These are phyloP conservation scores for Platichthys flesus DNA, from an alignment of 2,113 vertebrate genomes.

Conservation along the genomic window DNA sequence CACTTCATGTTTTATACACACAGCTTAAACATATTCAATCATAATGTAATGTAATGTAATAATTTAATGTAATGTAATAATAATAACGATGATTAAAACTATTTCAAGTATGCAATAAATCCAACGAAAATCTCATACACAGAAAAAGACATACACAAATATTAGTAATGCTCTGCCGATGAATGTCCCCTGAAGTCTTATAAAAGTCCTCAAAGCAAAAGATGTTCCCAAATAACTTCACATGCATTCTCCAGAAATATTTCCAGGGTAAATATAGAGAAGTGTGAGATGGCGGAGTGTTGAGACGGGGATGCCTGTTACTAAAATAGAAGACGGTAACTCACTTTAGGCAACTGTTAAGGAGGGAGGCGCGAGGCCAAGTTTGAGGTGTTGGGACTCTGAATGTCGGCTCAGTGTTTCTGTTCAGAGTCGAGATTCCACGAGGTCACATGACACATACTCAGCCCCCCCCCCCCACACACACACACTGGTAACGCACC, in stretches of 20 bases:
- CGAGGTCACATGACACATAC: conserved; percentile 39
- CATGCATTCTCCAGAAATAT: conserved; percentile 51
- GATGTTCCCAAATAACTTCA: conserved; percentile 41
- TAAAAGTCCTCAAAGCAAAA: conserved; percentile 14
- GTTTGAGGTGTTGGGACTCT: conserved; percentile 65
- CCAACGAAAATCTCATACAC: no score
- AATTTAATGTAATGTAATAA: no score
- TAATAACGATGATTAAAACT: no score
- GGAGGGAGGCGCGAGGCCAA: conserved; percentile 62
- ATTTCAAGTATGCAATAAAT: no score
- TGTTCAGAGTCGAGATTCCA: conserved; percentile 48
- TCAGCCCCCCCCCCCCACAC: not conserved
- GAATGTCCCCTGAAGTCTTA: conserved; percentile 1
- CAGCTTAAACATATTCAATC: conserved; percentile 15
- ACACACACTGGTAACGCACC: conserved; percentile 6
- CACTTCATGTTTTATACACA: conserved; percentile 18
- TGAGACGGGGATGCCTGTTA: conserved; percentile 70
- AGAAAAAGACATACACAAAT: no score
- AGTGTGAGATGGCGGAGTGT: conserved; percentile 63
- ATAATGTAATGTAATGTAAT: no score
- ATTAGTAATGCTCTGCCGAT: not conserved
- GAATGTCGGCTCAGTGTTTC: conserved; percentile 53
- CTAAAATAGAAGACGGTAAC: conserved; percentile 81
- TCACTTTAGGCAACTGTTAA: conserved; percentile 74
- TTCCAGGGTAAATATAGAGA: conserved; percentile 68